Evolutionary conservation across 1,140 invertebrate species (phyloP).

Genomic region (Pachypsylla venusta): DNA sequence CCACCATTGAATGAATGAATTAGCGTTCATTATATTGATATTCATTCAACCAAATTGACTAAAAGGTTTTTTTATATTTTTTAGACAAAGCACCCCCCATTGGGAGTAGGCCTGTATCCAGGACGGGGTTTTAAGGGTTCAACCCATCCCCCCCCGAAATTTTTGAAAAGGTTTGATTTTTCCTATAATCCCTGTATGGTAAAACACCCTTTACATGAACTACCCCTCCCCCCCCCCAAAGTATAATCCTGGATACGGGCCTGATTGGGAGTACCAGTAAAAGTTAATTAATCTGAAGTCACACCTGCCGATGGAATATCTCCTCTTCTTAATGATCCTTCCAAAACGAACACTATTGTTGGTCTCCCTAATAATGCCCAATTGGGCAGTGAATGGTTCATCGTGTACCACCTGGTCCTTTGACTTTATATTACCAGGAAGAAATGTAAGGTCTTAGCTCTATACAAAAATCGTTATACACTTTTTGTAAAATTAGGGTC

Average conservation of each 20-base stretch:
- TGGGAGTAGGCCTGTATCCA: not conserved
- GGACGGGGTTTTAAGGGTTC: not conserved
- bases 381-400: not conserved
- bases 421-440: too few species aligned
- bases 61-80: not conserved
- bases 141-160: not conserved
- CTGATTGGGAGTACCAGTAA: too few species aligned
- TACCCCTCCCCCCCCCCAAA: not conserved
- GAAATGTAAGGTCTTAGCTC: too few species aligned
- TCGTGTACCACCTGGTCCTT: not conserved
- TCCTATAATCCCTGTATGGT: too few species aligned
- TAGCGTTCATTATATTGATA: too few species aligned
- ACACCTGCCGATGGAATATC: not conserved
- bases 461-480: too few species aligned
- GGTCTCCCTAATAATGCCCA: not conserved
- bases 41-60: not conserved
- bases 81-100: not conserved
- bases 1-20: too few species aligned
- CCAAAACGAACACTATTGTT: not conserved
- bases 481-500: too few species aligned
- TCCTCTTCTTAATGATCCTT: not conserved
- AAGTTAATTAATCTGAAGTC: not conserved
- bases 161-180: too few species aligned
- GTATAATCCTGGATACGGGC: not conserved
- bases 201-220: not conserved